A percentile compares a stretch with the other conserved stretches of the same genome.
phyloP scores from a whole-genome alignment of 2,888 invertebrate species.

The Flexamia atlantica region DNA sequence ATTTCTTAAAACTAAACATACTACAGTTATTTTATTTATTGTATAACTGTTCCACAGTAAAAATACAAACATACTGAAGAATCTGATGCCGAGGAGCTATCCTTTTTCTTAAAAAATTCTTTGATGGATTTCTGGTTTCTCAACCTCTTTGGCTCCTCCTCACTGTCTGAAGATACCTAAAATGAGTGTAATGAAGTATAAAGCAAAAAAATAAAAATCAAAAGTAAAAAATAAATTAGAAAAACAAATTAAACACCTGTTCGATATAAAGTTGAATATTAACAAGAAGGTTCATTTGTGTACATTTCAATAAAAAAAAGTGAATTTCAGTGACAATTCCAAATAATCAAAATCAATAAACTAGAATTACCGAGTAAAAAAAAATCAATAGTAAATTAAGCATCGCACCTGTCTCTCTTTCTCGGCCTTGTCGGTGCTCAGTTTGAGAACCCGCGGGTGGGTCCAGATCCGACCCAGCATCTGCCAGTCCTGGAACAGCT shows the following conservation, averaged over 20 bases:
- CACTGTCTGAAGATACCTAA: slow-evolving; percentile 1
- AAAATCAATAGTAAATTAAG: too few relatives aligned
- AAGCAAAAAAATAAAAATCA: not conserved
- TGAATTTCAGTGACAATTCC: too few relatives aligned
- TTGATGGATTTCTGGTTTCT: not conserved
- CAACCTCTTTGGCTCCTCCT: not conserved
- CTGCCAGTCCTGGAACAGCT: slow-evolving; percentile 84
- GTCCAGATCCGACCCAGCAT: slow-evolving; percentile 88
- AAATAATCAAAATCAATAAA: too few relatives aligned
- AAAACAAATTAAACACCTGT: too few relatives aligned
- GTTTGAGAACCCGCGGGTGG: slow-evolving; percentile 84
- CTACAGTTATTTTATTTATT: too few relatives aligned
- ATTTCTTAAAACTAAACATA: too few relatives aligned
- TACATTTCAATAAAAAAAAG: too few relatives aligned
- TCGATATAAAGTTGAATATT: not conserved
- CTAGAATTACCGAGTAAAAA: too few relatives aligned
- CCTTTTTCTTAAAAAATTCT: slow-evolving; percentile 16
- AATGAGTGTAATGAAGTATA: not conserved
- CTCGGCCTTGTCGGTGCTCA: slow-evolving; percentile 70
- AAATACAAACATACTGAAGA: not conserved
- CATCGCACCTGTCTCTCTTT: slow-evolving; percentile 49
- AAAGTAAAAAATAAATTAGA: not conserved
- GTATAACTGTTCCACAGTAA: not conserved
- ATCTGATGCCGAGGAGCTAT: not conserved
- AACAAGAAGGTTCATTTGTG: too few relatives aligned